Base-by-base conservation (phyloP, 2,888 invertebrate species). In the Melanargia galathea region DNA sequence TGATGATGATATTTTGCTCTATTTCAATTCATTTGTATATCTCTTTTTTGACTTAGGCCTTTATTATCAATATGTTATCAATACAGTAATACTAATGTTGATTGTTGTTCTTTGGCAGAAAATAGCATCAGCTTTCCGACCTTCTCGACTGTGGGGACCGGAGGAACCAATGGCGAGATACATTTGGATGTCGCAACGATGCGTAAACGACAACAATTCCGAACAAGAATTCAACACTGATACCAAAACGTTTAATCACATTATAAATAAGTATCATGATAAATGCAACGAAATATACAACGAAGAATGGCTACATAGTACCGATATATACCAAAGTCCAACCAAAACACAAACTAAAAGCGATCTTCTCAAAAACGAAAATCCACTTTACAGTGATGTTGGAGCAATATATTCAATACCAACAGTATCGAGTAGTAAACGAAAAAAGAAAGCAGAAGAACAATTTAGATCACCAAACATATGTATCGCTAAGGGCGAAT, bases 111-210 rank as follows among this genome's bases (percentile, higher is more conserved):
- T 18, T 18, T 43, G 16, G 3, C 80, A 91, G 91, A 91, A 91
- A 88, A 82, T 90, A 66, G 75, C 81, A 33, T 82, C 90, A 49
- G 83, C 90, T 0, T 91, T 91, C 71, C 81, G 80, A n/a, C 82
- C 90, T 6, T 90, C 90, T 0, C 79, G 88, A 18, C 77, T 88
- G 13, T 91, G 91, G 91, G 91, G 91, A 11, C 91, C 91, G 22
- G 90, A 90, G 71, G 91, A 91, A 69, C 91, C 90, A 1, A 81
- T 89, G 78, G 82, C 87, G 0, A 75, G 91, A 71, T 91, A 90
- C 72, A 78, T 89, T 7, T 90, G 91, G 91, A 91, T 91, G 90
- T 87, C 90, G 16, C 87, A 87, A 74, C 77, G 87, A 68, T 86
- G 81, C 61, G 70, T 80, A 49, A 83, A 82, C 71, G 88, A 87